Conservation (phyloP, 2,113 vertebrate species). For the Theropithecus gelada region DNA sequence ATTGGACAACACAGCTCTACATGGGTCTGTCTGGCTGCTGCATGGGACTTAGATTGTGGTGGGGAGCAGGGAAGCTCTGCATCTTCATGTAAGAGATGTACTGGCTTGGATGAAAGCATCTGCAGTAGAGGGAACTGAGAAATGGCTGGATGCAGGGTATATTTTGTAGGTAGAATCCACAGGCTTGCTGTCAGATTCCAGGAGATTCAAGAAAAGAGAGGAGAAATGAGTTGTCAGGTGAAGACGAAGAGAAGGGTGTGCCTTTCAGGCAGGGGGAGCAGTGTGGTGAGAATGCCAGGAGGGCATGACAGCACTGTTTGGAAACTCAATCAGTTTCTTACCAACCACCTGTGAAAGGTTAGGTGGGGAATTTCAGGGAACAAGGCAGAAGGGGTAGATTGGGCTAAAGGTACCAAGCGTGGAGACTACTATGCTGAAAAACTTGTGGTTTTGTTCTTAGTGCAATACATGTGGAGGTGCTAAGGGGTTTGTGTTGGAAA, state of each 20-base stretch:
- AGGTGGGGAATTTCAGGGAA: neutral
- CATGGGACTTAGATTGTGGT: neutral
- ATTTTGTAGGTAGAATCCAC: neutral
- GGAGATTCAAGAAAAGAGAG: neutral
- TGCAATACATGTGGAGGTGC: neutral
- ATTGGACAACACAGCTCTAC: neutral
- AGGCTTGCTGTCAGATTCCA: neutral
- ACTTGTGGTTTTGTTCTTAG: neutral
- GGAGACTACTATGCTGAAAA: neutral
- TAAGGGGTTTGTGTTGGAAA: neutral
- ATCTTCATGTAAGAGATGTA: neutral
- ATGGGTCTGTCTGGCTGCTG: neutral
- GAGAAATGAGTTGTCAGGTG: neutral
- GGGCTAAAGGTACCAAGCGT: neutral
- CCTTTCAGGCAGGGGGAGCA: neutral
- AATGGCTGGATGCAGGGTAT: neutral
- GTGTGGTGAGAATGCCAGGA: accelerated
- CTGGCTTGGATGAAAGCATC: neutral
- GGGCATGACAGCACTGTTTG: neutral
- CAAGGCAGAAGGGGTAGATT: neutral
- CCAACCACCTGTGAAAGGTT: neutral
- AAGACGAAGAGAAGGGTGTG: neutral
- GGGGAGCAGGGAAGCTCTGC: neutral
- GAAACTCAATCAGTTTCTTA: neutral
- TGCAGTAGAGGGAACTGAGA: neutral